phyloP scores from a whole-genome alignment of 2,888 invertebrate species.

The Dryocosmus kuriphilus region DNA sequence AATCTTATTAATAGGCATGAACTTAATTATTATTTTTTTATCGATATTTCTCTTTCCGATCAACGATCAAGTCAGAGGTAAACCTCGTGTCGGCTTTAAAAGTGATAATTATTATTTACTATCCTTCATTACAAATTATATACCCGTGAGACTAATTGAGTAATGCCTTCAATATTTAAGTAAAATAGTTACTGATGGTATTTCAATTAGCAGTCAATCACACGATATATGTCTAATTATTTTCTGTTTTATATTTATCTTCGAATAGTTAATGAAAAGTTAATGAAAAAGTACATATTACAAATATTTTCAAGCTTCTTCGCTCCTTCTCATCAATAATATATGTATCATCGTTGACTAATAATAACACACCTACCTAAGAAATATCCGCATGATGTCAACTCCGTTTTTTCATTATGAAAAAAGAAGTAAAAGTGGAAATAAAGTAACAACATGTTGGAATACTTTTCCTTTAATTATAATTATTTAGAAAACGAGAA shows the following conservation, averaged over 20 bases:
- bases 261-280: neutral
- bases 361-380: neutral
- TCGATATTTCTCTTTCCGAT: neutral
- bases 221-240: neutral
- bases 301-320: neutral
- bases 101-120: neutral
- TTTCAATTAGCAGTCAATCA: neutral
- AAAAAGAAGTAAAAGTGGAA: neutral
- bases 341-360: neutral
- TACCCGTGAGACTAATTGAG: neutral
- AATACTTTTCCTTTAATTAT: neutral
- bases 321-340: neutral
- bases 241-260: neutral
- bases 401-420: neutral
- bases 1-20: neutral
- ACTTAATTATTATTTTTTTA: neutral
- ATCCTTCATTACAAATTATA: neutral
- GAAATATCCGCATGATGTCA: neutral
- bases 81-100: neutral
- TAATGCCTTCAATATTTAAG: neutral
- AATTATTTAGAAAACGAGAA: neutral
- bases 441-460: too few relatives aligned
- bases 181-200: constrained; percentile 1
- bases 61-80: neutral
- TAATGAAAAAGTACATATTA: too few relatives aligned